These are phyloP conservation scores for Aphelinus certus DNA, from an alignment of 1,140 invertebrate genomes.

Conservation along the genomic window DNA sequence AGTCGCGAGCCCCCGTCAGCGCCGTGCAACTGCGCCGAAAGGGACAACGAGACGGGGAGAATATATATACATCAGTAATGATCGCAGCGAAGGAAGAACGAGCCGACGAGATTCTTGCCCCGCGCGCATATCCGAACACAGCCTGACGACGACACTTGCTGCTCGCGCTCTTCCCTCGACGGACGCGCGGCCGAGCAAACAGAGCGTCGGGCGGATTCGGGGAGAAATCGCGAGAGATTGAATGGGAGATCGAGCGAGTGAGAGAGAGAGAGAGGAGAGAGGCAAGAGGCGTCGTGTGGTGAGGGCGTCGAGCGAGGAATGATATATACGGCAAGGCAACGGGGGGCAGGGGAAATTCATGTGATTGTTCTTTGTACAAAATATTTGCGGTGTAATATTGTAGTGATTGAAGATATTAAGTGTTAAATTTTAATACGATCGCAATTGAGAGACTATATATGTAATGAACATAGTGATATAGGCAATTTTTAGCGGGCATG, in stretches of 20 bases:
- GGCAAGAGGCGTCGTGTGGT: conserved; percentile 26
- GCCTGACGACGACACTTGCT: too few species aligned
- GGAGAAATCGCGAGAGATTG: background rate
- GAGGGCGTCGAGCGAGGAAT: conserved; percentile 30
- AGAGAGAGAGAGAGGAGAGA: conserved; percentile 26
- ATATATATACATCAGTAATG: too few species aligned
- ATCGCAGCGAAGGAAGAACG: too few species aligned
- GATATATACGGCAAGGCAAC: too few species aligned
- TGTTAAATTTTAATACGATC: conserved; percentile 68
- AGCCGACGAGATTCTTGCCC: too few species aligned
- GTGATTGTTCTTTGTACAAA: conserved; percentile 68
- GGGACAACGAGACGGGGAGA: too few species aligned
- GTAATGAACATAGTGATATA: conserved; percentile 42
- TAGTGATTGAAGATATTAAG: conserved; percentile 65
- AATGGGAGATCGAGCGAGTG: conserved; percentile 40
- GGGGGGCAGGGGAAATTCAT: conserved; percentile 56
- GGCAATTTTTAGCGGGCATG: conserved; percentile 64
- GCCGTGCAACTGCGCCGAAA: too few species aligned
- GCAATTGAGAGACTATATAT: conserved; percentile 60
- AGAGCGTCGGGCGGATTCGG: background rate
- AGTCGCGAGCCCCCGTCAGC: too few species aligned
- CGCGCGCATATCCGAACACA: too few species aligned
- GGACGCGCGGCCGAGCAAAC: too few species aligned
- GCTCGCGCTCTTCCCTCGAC: too few species aligned
- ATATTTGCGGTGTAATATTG: conserved; percentile 67